These are phyloP conservation scores for Rissa tridactyla DNA, from an alignment of 2,113 vertebrate genomes.

Conservation along the genomic window DNA sequence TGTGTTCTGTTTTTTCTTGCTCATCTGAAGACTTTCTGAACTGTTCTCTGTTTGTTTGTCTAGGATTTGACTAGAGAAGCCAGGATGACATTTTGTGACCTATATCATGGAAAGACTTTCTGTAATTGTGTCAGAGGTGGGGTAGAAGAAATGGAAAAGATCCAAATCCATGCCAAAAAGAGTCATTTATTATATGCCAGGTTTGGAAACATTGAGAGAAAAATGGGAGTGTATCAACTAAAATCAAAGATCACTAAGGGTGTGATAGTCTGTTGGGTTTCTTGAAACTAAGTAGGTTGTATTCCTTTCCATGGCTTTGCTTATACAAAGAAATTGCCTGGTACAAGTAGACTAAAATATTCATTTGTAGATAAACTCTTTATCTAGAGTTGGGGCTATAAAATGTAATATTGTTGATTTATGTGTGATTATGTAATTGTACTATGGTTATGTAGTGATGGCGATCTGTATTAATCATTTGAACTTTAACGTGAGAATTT, in stretches of 20 bases:
- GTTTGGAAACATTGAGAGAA: neutral
- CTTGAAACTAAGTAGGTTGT: neutral
- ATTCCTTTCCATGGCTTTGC: neutral
- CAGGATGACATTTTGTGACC: neutral
- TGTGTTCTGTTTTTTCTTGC: neutral
- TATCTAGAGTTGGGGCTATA: neutral
- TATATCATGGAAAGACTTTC: neutral
- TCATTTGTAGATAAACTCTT: neutral
- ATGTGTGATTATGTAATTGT: neutral
- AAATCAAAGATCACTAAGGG: neutral
- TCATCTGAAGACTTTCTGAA: neutral
- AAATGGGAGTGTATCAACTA: neutral
- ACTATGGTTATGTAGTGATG: neutral
- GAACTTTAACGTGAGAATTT: neutral
- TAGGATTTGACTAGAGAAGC: neutral
- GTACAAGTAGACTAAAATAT: neutral
- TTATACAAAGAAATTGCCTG: neutral
- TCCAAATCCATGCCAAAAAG: neutral
- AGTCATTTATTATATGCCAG: rapidly evolving
- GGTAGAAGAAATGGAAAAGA: neutral
- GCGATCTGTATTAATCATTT: neutral
- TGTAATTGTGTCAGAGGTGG: neutral
- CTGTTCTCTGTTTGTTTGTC: neutral
- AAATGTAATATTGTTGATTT: neutral
- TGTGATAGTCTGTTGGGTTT: neutral